Conservation (phyloP, 2,888 invertebrate species). For the Catocala fraxini region DNA sequence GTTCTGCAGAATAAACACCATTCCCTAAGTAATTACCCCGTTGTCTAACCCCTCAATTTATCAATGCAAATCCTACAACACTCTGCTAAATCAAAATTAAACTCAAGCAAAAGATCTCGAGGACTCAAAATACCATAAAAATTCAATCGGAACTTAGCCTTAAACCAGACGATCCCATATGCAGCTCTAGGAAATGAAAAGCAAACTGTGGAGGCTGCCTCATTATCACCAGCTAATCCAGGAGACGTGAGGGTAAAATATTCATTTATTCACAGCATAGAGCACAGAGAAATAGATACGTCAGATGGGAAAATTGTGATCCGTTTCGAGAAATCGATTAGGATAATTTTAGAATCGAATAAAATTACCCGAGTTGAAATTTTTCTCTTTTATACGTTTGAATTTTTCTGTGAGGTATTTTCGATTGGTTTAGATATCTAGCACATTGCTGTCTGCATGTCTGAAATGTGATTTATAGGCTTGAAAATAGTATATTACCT, state of each 20-base stretch:
- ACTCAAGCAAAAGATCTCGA: constrained; percentile 19
- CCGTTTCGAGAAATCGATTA: constrained; percentile 21
- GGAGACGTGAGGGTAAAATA: constrained; percentile 63
- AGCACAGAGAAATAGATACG: constrained; percentile 38
- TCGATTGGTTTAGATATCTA: too few species aligned
- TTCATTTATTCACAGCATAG: constrained; percentile 46
- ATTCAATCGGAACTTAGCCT: constrained; percentile 55
- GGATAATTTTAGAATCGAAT: not conserved
- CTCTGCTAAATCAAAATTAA: constrained; percentile 3
- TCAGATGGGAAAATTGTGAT: constrained; percentile 23
- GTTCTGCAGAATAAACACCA: too few species aligned
- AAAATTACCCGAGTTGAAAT: not conserved
- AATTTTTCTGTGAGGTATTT: too few species aligned
- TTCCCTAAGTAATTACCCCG: too few species aligned
- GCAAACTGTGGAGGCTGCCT: constrained; percentile 63
- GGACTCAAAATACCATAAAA: constrained; percentile 36
- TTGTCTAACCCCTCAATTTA: not conserved
- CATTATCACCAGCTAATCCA: constrained; percentile 68
- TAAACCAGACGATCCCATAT: constrained; percentile 51
- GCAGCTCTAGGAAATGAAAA: constrained; percentile 66
- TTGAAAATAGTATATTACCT: too few species aligned
- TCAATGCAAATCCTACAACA: not conserved
- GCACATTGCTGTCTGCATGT: too few species aligned
- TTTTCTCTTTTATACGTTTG: too few species aligned
- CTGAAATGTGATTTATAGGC: too few species aligned